Evolutionary conservation across 2,113 vertebrate genomes (phyloP), one percentile per base, ranked within the genome.

Genomic region (Alethe castanea): DNA sequence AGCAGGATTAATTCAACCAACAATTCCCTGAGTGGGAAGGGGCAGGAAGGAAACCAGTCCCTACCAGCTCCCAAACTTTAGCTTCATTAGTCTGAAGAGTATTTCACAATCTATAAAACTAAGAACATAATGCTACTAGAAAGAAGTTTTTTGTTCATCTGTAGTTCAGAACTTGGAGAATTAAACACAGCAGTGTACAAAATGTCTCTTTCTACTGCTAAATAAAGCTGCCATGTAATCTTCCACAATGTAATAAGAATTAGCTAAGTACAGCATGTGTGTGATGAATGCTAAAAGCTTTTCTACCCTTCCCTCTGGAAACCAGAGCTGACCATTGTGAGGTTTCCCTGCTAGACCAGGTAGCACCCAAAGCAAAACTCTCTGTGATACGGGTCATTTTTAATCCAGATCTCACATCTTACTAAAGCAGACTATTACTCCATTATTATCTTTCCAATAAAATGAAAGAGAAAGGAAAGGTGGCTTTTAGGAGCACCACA

Each of bases 401-500:
- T 69, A 25, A 69, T 45, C 13, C 28, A 44, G 66, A 72, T 8
- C 8, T 80, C 48, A 64, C 14, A 61, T 11, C 20, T 48, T 40
- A 64, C 9, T 26, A 71, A 35, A 88, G 20, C 23, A 81, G 6
- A 18, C 48, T 62, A 36, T 40, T 57, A 81, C 7, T 74, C 47
- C 35, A 25, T 62, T 38, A 33, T 20, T 7, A 54, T 29, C 47
- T 81, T 90, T 19, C 29, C 14, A 70, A 7, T 17, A 6, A 78
- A 87, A 81, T 19, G 2, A 66, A 84, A 87, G 40, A 48, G 33
- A 76, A 72, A 33, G 19, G 15, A 72, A 59, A 14, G 6, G 14
- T 5, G 9, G 7, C 5, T 35, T 50, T 24, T 2, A 3, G 40
- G 12, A 62, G 13, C n/a, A 86, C 16, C 0, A 4, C 2, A 4